These are phyloP conservation scores for Brassicogethes aeneus DNA, from an alignment of 2,888 invertebrate species.

Conservation along the genomic window DNA sequence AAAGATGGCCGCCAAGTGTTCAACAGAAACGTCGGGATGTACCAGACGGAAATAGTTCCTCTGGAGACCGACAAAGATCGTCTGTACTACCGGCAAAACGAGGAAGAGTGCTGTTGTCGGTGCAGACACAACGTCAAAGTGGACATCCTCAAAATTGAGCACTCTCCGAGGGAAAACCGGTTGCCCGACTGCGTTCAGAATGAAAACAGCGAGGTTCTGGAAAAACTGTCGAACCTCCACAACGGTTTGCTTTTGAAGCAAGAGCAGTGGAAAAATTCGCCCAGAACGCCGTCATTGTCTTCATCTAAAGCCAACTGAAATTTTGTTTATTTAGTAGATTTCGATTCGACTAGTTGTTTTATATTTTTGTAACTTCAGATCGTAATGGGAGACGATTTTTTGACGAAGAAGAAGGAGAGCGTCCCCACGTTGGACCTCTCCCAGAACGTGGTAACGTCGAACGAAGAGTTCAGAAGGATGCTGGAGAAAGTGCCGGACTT, in stretches of 20 bases:
- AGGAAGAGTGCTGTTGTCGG: conserved; percentile 31
- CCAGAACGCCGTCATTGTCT: conserved; percentile 22
- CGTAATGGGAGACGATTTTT: conserved; percentile 64
- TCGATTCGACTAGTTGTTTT: conserved; percentile 6
- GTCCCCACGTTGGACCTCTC: conserved; percentile 79
- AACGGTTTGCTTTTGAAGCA: conserved; percentile 45
- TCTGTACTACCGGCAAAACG: conserved; percentile 30
- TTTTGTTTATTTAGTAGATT: background rate
- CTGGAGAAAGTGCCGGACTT: conserved; percentile 85
- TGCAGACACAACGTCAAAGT: conserved; percentile 42
- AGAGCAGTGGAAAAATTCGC: conserved; percentile 44
- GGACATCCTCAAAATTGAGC: conserved; percentile 31
- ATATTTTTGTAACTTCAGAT: conserved; percentile 12
- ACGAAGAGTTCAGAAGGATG: conserved; percentile 74
- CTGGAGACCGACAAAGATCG: conserved; percentile 46
- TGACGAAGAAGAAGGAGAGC: conserved; percentile 77
- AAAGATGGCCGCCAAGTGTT: conserved; percentile 43
- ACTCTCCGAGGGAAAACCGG: conserved; percentile 19
- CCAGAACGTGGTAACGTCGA: conserved; percentile 63
- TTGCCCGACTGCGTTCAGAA: conserved; percentile 18
- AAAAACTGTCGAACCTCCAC: conserved; percentile 37
- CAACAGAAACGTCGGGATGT: conserved; percentile 36
- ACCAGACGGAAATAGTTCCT: conserved; percentile 44
- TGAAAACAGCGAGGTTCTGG: conserved; percentile 28
- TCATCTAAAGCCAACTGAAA: conserved; percentile 12